Evolutionary conservation across 1,140 invertebrate species (phyloP).

Genomic region (Potamilus streckersoni): DNA sequence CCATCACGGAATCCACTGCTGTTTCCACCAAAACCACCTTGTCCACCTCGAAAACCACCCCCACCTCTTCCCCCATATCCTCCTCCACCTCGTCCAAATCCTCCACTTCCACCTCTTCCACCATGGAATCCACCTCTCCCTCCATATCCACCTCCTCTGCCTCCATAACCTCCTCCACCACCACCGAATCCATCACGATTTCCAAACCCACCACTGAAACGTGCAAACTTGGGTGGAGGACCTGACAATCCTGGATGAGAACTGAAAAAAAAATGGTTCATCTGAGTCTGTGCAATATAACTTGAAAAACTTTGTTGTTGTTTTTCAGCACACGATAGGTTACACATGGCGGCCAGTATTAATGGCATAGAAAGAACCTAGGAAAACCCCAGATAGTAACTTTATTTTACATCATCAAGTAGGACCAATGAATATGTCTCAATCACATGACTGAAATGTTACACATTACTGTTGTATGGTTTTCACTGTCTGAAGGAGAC

Average conservation of each 20-base stretch:
- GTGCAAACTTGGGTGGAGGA: constrained; percentile 29
- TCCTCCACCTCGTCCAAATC: constrained; percentile 15
- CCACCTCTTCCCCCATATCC: constrained; percentile 15
- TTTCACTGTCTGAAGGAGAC: no score
- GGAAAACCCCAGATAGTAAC: no score
- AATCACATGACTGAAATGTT: no score
- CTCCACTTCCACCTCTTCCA: not conserved
- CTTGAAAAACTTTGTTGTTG: not conserved
- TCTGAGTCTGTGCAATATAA: not conserved
- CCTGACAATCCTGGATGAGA: constrained; percentile 12
- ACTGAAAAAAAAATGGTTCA: constrained; percentile 17
- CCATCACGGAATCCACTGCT: not conserved
- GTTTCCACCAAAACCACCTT: not conserved
- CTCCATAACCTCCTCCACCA: constrained; percentile 26
- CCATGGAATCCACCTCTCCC: constrained; percentile 1
- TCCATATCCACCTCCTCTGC: constrained; percentile 26
- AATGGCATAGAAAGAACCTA: no score
- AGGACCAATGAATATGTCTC: no score
- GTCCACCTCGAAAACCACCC: constrained; percentile 16
- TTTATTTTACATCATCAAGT: no score
- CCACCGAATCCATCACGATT: constrained; percentile 16
- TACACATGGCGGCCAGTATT: no score
- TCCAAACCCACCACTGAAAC: constrained; percentile 11
- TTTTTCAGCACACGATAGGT: not conserved
- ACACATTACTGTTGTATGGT: no score